These are phyloP conservation scores for Babylonia areolata DNA, from an alignment of 1,140 invertebrate species.

Conservation along the genomic window DNA sequence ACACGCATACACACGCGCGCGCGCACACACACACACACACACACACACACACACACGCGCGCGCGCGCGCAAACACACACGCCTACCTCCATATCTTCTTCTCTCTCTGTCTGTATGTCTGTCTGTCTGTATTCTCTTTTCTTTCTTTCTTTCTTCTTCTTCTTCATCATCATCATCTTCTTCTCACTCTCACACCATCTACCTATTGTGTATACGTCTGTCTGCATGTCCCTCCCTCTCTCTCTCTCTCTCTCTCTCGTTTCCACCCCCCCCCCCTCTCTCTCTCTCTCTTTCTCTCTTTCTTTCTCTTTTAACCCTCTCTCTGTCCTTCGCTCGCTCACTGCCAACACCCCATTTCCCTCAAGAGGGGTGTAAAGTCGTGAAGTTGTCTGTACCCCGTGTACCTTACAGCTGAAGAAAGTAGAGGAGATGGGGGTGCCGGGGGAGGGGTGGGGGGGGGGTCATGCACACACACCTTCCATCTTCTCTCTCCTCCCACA, in stretches of 20 bases:
- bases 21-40: too few species aligned
- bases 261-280: too few species aligned
- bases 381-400: conserved; percentile 14
- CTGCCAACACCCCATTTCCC: background rate
- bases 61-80: too few species aligned
- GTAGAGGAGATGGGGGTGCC: too few species aligned
- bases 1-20: too few species aligned
- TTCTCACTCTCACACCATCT: background rate
- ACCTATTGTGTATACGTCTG: background rate
- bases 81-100: too few species aligned
- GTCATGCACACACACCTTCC: background rate
- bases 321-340: background rate
- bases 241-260: too few species aligned
- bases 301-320: too few species aligned
- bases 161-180: background rate
- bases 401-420: background rate
- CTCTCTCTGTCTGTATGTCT: background rate
- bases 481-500: background rate
- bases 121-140: background rate
- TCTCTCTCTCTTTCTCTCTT: background rate
- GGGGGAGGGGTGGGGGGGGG: too few species aligned
- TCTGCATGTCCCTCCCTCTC: too few species aligned
- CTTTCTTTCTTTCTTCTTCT: conserved; percentile 9
- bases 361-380: conserved; percentile 4
- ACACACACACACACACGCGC: too few species aligned